Evolutionary conservation across 2,797 vertebrate genomes (phyloP), one percentile per base, ranked within the genome.

Genomic region (Distichodus sexfasciatus): DNA sequence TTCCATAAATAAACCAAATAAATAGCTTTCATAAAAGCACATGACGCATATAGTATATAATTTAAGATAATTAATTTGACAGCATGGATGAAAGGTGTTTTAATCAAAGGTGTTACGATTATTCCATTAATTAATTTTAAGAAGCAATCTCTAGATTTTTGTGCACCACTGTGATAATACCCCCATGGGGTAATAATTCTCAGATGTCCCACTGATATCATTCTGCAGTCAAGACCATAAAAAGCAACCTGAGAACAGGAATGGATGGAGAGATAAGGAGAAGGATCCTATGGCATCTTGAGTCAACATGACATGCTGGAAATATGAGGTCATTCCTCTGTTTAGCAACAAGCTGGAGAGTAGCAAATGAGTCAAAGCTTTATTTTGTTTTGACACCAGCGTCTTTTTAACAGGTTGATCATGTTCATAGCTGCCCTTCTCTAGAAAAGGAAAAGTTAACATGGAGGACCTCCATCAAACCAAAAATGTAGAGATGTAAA

Each of bases 301-400:
- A 35, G 19, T 11, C 6, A 12, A 33, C 57, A 19, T 14, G 31
- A 71, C 12, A 12, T n/a, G 40, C 44, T 44, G 33, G 29, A 11
- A 44, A 15, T 50, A 24, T 6, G 48, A 17, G 17, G 28, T 33
- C 55, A 23, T 9, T 6, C 14, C 38, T 35, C 24, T 64, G 40
- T 60, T 71, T 58, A 58, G 43, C 28, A 28, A 40, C 60, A 66
- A 61, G 26, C 28, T 35, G 57, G 26, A 60, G 12, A 33, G 17
- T 10, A 0, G 12, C 36, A 44, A 10, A 33, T 24, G 14, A 47
- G 26, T 31, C n/a, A n/a, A n/a, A n/a, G n/a, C n/a, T n/a, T n/a
- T 21, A 33, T 44, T 51, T 58, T 36, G 21, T 70, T 44, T 60
- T 17, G 58, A 29, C 21, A 58, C 29, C 21, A 17, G 17, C 15